Conservation (phyloP, 2,113 vertebrate genomes). For the Centropus unirufus region DNA sequence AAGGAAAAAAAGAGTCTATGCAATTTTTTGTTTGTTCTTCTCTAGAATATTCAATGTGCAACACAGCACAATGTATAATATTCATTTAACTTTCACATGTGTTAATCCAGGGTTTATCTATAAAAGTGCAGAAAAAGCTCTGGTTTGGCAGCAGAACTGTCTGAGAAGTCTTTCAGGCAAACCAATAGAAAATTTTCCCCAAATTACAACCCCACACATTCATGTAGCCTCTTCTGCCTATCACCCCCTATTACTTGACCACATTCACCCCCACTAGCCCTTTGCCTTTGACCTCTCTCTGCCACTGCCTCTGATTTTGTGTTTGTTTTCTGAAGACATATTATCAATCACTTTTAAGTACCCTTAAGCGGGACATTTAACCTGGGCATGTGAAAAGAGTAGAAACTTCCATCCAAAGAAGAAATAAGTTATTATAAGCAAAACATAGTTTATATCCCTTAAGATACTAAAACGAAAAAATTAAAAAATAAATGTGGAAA, state of each 20-base stretch:
- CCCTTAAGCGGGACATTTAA: slow-evolving; percentile 24
- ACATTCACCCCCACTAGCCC: slow-evolving; percentile 30
- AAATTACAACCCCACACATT: neutral
- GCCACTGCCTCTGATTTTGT: slow-evolving; percentile 42
- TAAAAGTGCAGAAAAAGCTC: neutral
- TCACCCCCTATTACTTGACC: neutral
- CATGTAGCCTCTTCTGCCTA: neutral
- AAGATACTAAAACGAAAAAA: neutral
- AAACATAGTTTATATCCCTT: neutral
- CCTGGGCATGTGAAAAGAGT: neutral
- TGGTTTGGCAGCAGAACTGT: neutral
- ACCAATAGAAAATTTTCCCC: neutral
- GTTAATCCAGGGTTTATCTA: neutral
- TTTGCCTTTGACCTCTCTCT: slow-evolving; percentile 68
- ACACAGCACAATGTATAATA: accelerated
- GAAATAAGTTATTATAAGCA: neutral
- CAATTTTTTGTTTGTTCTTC: neutral
- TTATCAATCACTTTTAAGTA: slow-evolving; percentile 62
- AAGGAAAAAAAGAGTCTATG: neutral
- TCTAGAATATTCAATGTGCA: neutral
- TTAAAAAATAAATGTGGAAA: neutral
- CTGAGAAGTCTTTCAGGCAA: neutral
- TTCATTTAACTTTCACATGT: neutral
- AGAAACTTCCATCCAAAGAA: neutral
- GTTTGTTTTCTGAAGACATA: slow-evolving; percentile 55